Evolutionary conservation across 2,888 invertebrate genomes (phyloP), one percentile per base, ranked within the genome.

Genomic region (Synanthedon tipuliformis): DNA sequence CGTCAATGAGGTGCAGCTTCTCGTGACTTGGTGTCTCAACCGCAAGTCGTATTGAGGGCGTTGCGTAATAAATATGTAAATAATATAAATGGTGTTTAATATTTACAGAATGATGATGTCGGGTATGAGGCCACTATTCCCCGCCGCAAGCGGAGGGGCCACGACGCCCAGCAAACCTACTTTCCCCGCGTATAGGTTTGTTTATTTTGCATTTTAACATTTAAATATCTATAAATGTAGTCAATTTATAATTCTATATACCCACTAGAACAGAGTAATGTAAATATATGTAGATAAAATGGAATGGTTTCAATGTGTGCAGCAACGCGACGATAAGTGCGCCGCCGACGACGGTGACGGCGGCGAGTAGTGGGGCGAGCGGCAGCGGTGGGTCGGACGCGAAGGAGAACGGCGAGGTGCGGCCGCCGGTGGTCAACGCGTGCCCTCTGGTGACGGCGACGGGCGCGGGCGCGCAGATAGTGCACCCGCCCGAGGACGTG

Each of bases 401-500:
- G 41, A 83, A 80, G 57, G 87, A 88, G 66, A 88, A 82, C 57
- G 82, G 88, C 4, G 83, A 81, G 2, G 82, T 81, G 56, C 84
- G 79, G 50, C 81, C 75, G 0, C 85, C 83, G 0, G 75, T 79
- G 0, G 78, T 78, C 34, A 77, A 80, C 66, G 58, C 77, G 0
- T 88, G 75, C 61, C 87, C 81, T 13, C 89, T 93, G 8, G 93
- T 94, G 52, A 92, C 92, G 12, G 91, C 93, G n/a, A 92, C 94
- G 5, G 94, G 95, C 49, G 93, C 95, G 5, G 92, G 94, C 45
- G 94, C 95, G 68, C 94, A 94, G 83, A 97, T 98, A 54, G 91
- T 98, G 62, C 98, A 98, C 80, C 98, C 98, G 0, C 93, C 95
- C 1, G 97, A 98, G 76, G 96, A 97, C 78, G 91, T 96, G 53